Evolutionary conservation across 2,888 invertebrate genomes (phyloP), one percentile per base, ranked within the genome.

Genomic region (Anodontia alba): DNA sequence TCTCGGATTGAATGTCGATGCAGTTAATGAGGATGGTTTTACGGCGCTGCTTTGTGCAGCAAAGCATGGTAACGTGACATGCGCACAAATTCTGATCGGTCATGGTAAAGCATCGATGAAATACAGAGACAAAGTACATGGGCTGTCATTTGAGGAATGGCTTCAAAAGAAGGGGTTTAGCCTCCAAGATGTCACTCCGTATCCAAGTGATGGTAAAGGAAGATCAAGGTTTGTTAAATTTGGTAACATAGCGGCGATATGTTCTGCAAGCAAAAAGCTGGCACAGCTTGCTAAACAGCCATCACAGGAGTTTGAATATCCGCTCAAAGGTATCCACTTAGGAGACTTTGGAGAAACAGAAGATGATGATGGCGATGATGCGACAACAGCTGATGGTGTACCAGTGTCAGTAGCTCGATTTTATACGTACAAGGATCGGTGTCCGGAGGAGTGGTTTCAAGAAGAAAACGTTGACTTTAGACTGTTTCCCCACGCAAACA

Each of bases 31-130:
- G 54, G 91, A 91, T 1, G 94, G 94, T 3, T 89, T 90, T 84
- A 93, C 94, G 0, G 93, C 94, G 17, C 86, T 94, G 0, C 88
- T 92, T 10, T 87, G 91, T 49, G 92, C 94, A 3, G 91, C 93
- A n/a, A 92, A 89, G 43, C 88, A 91, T 57, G 92, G 92, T 12
- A 88, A 90, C 80, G 89, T 92, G 36, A 90, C 92, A 29, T 93
- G 93, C 76, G 93, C 93, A 12, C 87, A 91, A 73, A 89, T 92
- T 15, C 90, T 94, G 8, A 90, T 92, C n/a, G 81, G 91, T 17
- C 92, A 93, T 69, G 93, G 93, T 15, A 90, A 90, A 66, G 93
- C 93, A 5, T 90, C 89, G n/a, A 81, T 92, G 12, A 82, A 81
- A 10, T 78, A 89, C 68, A 83, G 89, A 51, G 94, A 94, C 81